These are phyloP conservation scores for Netelia inedita DNA, from an alignment of 2,888 invertebrate species.

Conservation along the genomic window DNA sequence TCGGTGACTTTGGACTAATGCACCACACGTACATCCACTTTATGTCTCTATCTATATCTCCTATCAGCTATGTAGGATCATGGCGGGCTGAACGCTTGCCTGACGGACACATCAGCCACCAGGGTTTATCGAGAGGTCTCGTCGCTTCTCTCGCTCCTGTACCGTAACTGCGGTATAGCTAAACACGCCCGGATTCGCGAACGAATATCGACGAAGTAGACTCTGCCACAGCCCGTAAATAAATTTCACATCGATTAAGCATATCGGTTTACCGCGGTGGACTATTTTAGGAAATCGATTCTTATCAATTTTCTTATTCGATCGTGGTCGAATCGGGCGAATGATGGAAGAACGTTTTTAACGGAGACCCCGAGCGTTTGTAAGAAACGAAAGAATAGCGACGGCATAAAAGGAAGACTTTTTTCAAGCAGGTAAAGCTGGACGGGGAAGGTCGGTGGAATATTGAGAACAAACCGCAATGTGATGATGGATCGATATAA, in stretches of 20 bases:
- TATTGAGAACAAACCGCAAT: conserved; percentile 42
- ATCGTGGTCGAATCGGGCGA: no score
- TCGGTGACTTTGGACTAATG: conserved; percentile 8
- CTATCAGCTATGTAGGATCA: conserved; percentile 2
- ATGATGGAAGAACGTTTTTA: no score
- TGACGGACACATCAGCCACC: conserved; percentile 33
- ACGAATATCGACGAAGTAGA: conserved; percentile 20
- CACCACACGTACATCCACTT: conserved; percentile 4
- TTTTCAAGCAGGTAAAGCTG: no score
- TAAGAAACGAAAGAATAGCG: no score
- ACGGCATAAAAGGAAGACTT: no score
- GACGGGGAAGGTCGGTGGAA: conserved; percentile 15
- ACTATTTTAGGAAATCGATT: no score
- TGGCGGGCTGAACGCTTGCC: conserved; percentile 24
- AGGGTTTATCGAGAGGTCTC: conserved; percentile 8
- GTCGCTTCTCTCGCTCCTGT: background rate
- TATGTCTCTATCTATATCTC: background rate
- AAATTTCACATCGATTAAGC: no score
- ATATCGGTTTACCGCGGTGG: no score
- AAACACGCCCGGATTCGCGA: conserved; percentile 12
- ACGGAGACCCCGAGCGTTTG: no score
- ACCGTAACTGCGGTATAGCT: conserved; percentile 6
- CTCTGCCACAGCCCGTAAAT: no score
- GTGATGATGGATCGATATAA: conserved; percentile 8
- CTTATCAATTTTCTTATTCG: no score